A percentile compares a stretch with the other conserved stretches of the same genome.
These are phyloP conservation scores for Nothobranchius kuhntae DNA, from an alignment of 2,113 vertebrate species.

Conservation along the genomic window DNA sequence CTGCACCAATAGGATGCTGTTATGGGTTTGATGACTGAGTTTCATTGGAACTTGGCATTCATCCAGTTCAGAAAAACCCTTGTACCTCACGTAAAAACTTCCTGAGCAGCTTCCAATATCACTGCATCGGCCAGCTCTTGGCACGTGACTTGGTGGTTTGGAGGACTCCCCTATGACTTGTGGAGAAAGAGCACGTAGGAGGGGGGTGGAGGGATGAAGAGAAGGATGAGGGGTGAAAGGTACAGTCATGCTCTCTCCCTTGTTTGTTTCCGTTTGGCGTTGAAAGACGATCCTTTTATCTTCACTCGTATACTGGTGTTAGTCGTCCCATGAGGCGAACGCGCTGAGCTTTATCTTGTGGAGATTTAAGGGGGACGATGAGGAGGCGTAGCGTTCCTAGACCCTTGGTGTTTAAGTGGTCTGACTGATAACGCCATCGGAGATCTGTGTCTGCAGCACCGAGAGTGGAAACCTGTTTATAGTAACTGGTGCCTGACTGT, in stretches of 20 bases:
- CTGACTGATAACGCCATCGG: conserved; percentile 56
- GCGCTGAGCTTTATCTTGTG: conserved; percentile 50
- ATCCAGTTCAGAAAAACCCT: conserved; percentile 6
- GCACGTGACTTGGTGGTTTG: conserved; percentile 49
- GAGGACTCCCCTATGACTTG: conserved; percentile 62
- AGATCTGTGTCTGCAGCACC: conserved; percentile 49
- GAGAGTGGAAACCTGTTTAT: conserved; percentile 28
- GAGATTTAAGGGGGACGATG: conserved; percentile 61
- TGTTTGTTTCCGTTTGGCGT: conserved; percentile 70
- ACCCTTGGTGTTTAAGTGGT: conserved; percentile 49
- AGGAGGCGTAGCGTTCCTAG: conserved; percentile 27
- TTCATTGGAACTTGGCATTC: not conserved
- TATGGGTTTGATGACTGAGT: not conserved
- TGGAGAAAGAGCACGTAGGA: conserved; percentile 44
- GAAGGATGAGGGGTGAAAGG: conserved; percentile 24
- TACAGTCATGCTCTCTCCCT: conserved; percentile 34
- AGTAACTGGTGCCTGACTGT: conserved; percentile 29
- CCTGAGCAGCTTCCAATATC: conserved; percentile 11
- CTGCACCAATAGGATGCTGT: not conserved
- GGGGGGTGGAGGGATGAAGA: conserved; percentile 20
- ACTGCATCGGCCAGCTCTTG: conserved; percentile 35
- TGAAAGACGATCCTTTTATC: conserved; percentile 70
- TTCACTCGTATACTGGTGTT: conserved; percentile 57
- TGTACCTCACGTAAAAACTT: conserved; percentile 12
- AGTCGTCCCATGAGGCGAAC: conserved; percentile 58